These are phyloP conservation scores for Lymantria dispar DNA, from an alignment of 2,888 invertebrate species.

Conservation along the genomic window DNA sequence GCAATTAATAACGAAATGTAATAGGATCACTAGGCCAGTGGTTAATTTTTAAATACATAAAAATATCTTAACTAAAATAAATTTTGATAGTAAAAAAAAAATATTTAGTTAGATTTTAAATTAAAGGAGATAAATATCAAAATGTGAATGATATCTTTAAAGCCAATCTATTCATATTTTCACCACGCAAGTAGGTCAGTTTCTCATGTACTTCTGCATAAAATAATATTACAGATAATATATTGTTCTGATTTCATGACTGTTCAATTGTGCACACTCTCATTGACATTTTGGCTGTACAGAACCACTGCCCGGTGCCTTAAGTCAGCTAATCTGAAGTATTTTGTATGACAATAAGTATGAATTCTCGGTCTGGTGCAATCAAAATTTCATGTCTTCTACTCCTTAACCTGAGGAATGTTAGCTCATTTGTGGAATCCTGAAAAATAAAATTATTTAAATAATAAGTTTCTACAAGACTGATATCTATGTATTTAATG, in stretches of 20 bases:
- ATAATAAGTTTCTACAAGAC: too few species aligned
- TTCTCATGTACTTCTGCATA: background rate
- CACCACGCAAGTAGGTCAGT: background rate
- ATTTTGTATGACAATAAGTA: conserved; percentile 96
- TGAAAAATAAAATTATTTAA: conserved; percentile 42
- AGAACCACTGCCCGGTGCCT: background rate
- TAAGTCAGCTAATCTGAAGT: conserved; percentile 79
- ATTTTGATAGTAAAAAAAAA: background rate
- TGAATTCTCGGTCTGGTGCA: conserved; percentile 97
- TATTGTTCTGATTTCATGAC: background rate
- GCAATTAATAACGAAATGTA: background rate
- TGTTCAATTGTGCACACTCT: background rate
- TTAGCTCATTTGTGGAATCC: conserved; percentile 97
- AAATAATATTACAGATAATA: background rate
- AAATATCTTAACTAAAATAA: background rate
- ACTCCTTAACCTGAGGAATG: conserved; percentile 96
- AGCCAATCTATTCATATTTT: background rate
- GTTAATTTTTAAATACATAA: background rate
- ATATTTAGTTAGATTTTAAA: background rate
- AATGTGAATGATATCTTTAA: background rate
- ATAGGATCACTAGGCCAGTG: background rate
- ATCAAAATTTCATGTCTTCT: conserved; percentile 99
- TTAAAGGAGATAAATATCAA: background rate
- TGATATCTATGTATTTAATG: background rate
- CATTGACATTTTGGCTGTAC: background rate